Evolutionary conservation across 1,140 invertebrate genomes (phyloP).

Genomic region (Micrasema minimum): DNA sequence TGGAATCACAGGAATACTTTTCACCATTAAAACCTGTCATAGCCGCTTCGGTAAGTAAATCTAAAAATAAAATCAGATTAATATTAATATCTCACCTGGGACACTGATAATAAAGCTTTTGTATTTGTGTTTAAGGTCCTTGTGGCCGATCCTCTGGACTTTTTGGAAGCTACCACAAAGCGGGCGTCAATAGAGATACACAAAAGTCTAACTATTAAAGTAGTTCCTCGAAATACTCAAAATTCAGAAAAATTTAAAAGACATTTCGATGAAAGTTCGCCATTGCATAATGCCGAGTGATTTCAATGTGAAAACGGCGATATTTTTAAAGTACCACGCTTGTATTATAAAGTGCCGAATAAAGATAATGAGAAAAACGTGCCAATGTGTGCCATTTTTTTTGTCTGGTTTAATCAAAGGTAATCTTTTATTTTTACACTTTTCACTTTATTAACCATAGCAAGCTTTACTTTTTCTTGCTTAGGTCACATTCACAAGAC

Average conservation of each 20-base stretch:
- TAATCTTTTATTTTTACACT: no score
- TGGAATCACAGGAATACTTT: background rate
- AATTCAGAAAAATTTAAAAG: no score
- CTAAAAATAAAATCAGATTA: no score
- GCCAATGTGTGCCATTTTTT: conserved; percentile 8
- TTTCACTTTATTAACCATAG: no score
- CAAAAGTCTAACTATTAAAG: no score
- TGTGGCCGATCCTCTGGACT: background rate
- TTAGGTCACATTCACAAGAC: no score
- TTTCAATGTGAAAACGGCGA: background rate
- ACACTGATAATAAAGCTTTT: no score
- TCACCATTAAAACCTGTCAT: background rate
- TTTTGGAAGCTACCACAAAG: background rate
- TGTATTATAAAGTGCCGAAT: background rate
- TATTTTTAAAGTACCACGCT: background rate
- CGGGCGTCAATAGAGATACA: no score
- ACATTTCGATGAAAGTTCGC: background rate
- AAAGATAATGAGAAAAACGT: background rate
- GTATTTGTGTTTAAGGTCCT: background rate
- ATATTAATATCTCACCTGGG: no score
- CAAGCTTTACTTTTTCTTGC: no score
- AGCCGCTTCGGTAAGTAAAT: background rate
- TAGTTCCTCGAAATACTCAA: no score
- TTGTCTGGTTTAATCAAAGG: background rate
- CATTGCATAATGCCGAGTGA: background rate